phyloP scores from a whole-genome alignment of 2,888 invertebrate species.

The Leptinotarsa peninsularis region DNA sequence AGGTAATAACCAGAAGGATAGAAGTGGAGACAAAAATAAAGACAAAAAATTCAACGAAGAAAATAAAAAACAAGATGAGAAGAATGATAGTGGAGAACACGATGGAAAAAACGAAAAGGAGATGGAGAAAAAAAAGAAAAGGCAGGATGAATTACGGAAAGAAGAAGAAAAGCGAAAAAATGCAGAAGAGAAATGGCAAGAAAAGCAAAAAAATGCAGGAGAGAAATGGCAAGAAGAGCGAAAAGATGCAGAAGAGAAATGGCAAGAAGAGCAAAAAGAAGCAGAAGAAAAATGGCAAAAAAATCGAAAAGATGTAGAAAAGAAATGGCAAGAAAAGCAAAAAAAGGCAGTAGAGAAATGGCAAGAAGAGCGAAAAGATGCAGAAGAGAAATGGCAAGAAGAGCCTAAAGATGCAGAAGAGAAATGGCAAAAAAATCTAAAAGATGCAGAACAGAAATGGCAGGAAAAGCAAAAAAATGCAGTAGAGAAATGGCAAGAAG shows the following conservation, averaged over 20 bases:
- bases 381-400: not conserved
- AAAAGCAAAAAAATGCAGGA: not conserved
- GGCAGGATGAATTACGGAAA: not conserved
- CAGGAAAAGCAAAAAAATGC: not conserved
- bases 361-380: not conserved
- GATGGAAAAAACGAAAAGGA: not conserved
- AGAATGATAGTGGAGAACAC: not conserved
- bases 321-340: not conserved
- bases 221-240: not conserved
- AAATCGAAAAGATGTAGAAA: not conserved
- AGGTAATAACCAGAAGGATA: not conserved
- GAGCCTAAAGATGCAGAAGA: not conserved
- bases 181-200: not conserved
- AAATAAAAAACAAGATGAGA: not conserved
- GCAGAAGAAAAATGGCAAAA: not conserved
- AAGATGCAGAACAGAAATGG: too few species aligned
- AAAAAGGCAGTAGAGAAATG: not conserved
- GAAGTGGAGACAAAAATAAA: not conserved
- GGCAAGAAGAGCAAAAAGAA: not conserved
- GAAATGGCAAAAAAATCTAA: too few species aligned
- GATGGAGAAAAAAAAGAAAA: not conserved
- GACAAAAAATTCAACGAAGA: not conserved
- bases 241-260: not conserved
- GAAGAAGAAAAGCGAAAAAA: not conserved
- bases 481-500: not conserved